Evolutionary conservation across 2,888 invertebrate species (phyloP).

Genomic region (Pecten maximus): DNA sequence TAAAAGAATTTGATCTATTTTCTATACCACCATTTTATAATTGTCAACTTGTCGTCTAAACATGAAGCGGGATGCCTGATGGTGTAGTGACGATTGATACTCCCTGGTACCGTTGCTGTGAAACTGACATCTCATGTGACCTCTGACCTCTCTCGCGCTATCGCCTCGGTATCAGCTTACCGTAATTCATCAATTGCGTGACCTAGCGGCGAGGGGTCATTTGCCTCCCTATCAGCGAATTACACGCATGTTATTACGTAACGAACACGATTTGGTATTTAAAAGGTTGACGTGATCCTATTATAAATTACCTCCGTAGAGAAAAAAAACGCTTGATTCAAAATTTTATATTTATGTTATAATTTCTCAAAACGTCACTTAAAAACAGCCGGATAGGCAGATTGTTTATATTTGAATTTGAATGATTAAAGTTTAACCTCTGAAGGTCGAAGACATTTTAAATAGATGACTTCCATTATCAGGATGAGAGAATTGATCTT

Average conservation of each 20-base stretch:
- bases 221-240: conserved; percentile 12
- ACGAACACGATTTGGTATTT: neutral
- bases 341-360: neutral
- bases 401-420: neutral
- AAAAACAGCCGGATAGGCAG: neutral
- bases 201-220: conserved; percentile 1
- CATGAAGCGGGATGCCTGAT: neutral
- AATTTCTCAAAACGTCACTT: neutral
- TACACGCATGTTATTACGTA: conserved; percentile 4
- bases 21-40: neutral
- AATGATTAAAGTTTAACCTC: neutral
- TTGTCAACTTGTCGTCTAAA: conserved; percentile 3
- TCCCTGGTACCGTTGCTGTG: neutral
- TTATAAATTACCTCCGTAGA: neutral
- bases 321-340: neutral
- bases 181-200: conserved; percentile 1
- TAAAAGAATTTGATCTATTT: neutral
- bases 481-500: no score
- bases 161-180: conserved; percentile 1
- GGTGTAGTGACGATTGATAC: neutral
- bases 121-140: neutral
- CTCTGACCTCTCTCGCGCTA: neutral
- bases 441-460: neutral
- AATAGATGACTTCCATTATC: neutral
- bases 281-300: neutral